Base-by-base conservation (phyloP, 2,888 invertebrate species). In the Hololepta plana region DNA sequence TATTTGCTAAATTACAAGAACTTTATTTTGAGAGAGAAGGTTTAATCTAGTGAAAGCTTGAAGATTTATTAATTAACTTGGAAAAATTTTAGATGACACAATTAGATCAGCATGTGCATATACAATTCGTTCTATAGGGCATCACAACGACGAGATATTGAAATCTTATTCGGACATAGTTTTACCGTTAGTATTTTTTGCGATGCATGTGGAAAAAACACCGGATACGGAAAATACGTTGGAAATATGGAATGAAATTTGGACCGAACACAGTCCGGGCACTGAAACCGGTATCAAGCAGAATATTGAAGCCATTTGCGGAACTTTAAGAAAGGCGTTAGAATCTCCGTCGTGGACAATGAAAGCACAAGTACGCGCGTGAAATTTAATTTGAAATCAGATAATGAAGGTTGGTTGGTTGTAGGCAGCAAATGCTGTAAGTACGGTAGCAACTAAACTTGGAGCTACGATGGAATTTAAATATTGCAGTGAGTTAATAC, bases 241-340 rank as follows among this genome's bases (percentile, higher is more conserved):
- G 33, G 75, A 77, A 43, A 55, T 75, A 33, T 91, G 81, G 72
- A 79, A 76, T 34, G 88, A 90, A 46, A 63, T 88, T 20, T 91
- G 90, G 90, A 67, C 69, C 23, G 90, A 90, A 45, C 71, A 81
- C 15, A 76, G 82, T 34, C 82, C 84, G n/a, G 77, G 80, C n/a
- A 69, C 72, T 1, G 90, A 85, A 56, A 68, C 67, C 24, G 87
- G 82, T 20, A 73, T 90, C 36, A 64, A 72, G 13, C 68, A 75
- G 33, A 77, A 90, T 49, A 53, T 85, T 32, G 57, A 65, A 23
- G 67, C 70, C 26, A 77, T 90, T 28, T 67, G 77, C 24, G 59
- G 60, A 19, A 67, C 75, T 37, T 59, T 84, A 6, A 72, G 76
- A 37, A 57, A 57, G 2, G 74, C 77, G 1, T 59, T 90, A 5